Conservation (phyloP, 2,113 vertebrate species). For the Rissa tridactyla region DNA sequence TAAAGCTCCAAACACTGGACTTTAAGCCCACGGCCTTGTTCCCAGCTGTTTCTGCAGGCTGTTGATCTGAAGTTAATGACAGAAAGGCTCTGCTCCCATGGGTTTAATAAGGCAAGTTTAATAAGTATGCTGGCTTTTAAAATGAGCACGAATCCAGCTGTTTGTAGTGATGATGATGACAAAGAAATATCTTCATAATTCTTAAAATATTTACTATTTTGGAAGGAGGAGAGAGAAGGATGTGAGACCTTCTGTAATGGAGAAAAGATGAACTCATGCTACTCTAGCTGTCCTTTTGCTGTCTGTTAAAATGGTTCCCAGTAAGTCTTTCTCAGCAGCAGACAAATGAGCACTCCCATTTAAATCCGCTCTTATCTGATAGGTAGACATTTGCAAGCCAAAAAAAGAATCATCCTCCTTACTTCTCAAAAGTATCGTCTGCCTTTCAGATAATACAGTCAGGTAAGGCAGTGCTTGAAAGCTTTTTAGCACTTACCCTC, state of each 20-base stretch:
- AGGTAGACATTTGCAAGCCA: slow-evolving; percentile 46
- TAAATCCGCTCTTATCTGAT: slow-evolving; percentile 26
- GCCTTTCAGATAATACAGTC: slow-evolving; percentile 40
- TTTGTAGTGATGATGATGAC: not conserved
- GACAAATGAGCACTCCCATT: slow-evolving; percentile 16
- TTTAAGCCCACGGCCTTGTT: not conserved
- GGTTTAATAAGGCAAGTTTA: not conserved
- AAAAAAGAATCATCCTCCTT: slow-evolving; percentile 26
- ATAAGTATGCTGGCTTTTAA: not conserved
- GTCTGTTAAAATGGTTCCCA: slow-evolving; percentile 1
- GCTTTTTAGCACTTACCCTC: slow-evolving; percentile 55
- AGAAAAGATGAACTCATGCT: not conserved
- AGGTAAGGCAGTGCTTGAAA: slow-evolving; percentile 51
- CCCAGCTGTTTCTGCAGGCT: not conserved
- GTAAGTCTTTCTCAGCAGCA: slow-evolving; percentile 20
- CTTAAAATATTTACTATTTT: not conserved
- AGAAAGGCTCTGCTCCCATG: not conserved
- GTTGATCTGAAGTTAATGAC: not conserved
- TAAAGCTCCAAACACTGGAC: not conserved
- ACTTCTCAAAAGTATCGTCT: slow-evolving; percentile 24
- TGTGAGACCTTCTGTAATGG: not conserved
- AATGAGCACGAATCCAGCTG: not conserved
- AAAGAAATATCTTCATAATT: not conserved
- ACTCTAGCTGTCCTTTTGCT: not conserved
- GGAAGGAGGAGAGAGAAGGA: not conserved